Percentiles rank a stretch among this genome's conserved stretches.
Conservation (phyloP, 2,797 vertebrate species). For the Enteromius mattozi region DNA sequence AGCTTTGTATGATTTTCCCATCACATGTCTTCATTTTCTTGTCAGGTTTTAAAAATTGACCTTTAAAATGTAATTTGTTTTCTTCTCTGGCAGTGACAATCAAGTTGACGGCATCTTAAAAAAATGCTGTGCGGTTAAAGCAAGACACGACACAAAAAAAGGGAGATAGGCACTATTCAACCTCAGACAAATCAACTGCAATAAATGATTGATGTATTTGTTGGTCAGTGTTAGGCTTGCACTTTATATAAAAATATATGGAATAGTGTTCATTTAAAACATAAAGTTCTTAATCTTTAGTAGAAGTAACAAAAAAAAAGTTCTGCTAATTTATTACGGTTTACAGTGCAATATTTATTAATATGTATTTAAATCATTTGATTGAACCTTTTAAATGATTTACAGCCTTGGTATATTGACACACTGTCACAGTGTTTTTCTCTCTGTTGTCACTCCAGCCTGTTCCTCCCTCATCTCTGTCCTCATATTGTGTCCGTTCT, state of each 20-base stretch:
- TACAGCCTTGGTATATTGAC: background rate
- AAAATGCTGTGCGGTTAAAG: background rate
- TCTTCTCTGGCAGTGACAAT: background rate
- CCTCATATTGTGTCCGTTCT: constrained; percentile 19
- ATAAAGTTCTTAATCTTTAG: background rate
- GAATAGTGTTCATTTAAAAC: background rate
- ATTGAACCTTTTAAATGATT: background rate
- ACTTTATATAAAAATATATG: background rate
- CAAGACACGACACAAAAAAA: background rate
- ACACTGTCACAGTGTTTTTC: background rate
- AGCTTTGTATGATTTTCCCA: constrained; percentile 1
- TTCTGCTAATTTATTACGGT: background rate
- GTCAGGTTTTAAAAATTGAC: background rate
- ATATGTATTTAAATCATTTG: background rate
- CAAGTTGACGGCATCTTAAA: background rate
- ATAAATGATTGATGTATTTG: background rate
- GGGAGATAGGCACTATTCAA: background rate
- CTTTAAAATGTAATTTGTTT: constrained; percentile 4
- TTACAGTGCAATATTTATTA: background rate
- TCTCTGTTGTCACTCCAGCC: background rate
- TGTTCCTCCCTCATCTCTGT: constrained; percentile 12
- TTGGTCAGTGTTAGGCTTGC: background rate
- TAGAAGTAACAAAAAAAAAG: background rate
- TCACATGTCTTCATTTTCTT: constrained; percentile 12
- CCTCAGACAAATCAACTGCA: background rate